Percentiles rank a stretch among this genome's conserved stretches.
Evolutionary conservation across 2,113 vertebrate genomes (phyloP).

Genomic region (Pseudonaja textilis): DNA sequence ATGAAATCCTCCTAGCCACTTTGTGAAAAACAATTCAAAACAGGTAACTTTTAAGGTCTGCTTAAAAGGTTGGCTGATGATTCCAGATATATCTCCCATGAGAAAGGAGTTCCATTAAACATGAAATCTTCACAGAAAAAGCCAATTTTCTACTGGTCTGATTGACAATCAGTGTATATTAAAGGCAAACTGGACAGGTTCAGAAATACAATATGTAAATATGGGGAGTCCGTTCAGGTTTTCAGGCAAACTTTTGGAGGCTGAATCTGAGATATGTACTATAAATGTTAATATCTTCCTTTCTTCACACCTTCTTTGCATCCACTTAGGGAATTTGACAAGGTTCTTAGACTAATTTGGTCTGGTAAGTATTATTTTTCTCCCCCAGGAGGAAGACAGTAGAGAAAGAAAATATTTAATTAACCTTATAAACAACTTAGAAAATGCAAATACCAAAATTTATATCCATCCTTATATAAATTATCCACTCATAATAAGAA

Average conservation of each 20-base stretch:
- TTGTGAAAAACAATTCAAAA: not conserved
- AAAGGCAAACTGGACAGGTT: not conserved
- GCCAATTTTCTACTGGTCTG: not conserved
- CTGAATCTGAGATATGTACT: not conserved
- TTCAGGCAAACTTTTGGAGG: not conserved
- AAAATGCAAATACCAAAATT: not conserved
- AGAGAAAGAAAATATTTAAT: not conserved
- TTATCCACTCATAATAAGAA: not conserved
- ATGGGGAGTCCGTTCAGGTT: not conserved
- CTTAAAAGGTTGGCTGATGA: not conserved
- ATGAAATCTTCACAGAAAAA: not conserved
- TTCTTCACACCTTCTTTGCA: not conserved
- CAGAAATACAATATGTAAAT: not conserved
- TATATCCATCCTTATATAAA: not conserved
- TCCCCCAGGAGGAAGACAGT: not conserved
- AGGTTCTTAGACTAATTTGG: not conserved
- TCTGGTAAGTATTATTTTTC: accelerated
- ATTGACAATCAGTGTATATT: not conserved
- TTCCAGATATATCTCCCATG: no score
- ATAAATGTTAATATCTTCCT: not conserved
- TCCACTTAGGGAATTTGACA: not conserved
- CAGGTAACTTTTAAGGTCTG: not conserved
- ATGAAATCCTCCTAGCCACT: not conserved
- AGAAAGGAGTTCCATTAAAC: not conserved
- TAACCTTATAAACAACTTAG: constrained; percentile 13